These are phyloP conservation scores for Rafetus swinhoei DNA, from an alignment of 2,113 vertebrate species.

Conservation along the genomic window DNA sequence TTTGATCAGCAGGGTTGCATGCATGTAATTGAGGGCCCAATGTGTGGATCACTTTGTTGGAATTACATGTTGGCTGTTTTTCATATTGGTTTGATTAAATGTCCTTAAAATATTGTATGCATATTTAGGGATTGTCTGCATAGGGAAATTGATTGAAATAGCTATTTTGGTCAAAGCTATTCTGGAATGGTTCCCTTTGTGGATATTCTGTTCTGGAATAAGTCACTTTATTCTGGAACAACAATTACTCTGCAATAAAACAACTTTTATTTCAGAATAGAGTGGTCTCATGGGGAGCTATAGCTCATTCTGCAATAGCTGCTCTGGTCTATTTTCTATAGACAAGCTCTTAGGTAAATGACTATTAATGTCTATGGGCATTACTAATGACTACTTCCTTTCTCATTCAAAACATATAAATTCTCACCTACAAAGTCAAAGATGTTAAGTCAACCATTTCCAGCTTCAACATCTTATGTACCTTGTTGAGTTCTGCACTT, in stretches of 20 bases:
- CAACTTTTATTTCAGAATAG: neutral
- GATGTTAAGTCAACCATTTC: neutral
- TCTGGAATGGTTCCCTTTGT: neutral
- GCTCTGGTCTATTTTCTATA: slow-evolving; percentile 1
- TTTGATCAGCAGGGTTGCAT: neutral
- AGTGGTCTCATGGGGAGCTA: neutral
- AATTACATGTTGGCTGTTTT: neutral
- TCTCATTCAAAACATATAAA: neutral
- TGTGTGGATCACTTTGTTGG: neutral
- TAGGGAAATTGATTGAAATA: neutral
- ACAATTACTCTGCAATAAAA: neutral
- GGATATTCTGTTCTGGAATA: neutral
- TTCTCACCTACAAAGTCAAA: neutral
- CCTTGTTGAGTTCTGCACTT: neutral
- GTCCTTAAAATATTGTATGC: neutral
- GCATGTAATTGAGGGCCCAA: neutral
- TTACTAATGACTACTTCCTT: neutral
- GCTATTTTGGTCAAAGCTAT: neutral
- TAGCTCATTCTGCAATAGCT: neutral
- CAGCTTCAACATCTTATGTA: neutral
- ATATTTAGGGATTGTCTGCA: neutral
- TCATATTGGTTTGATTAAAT: neutral
- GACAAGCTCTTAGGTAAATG: neutral
- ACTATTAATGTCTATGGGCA: neutral
- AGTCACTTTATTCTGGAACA: neutral